phyloP scores from a whole-genome alignment of 1,140 invertebrate genomes.

The Saccostrea echinata region DNA sequence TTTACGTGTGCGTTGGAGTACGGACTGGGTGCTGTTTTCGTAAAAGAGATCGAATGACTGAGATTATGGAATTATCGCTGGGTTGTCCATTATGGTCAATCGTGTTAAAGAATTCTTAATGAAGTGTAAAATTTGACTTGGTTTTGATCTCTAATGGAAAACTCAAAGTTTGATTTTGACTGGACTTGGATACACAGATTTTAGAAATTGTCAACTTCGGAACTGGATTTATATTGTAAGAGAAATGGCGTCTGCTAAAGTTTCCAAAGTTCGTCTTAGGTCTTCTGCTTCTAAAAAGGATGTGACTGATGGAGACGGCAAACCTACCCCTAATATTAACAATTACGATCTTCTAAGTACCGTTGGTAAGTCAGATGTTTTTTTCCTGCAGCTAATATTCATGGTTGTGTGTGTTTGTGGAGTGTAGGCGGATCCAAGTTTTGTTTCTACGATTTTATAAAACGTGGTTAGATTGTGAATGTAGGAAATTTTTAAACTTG shows the following conservation, averaged over 20 bases:
- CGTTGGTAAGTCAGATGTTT: not conserved
- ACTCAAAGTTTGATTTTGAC: not conserved
- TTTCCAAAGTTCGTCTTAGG: not conserved
- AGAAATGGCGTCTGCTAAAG: conserved; percentile 21
- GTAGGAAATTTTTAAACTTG: too few relatives aligned
- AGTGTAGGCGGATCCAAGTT: not conserved
- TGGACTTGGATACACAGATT: conserved; percentile 11
- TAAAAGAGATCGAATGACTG: conserved; percentile 6
- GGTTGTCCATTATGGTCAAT: not conserved
- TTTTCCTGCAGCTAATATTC: not conserved
- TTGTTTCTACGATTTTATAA: not conserved
- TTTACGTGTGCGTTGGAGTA: not conserved
- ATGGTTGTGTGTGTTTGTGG: not conserved
- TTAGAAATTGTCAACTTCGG: conserved; percentile 14
- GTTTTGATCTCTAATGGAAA: not conserved
- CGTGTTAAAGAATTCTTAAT: not conserved
- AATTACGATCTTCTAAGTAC: not conserved
- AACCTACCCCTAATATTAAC: conserved; percentile 15
- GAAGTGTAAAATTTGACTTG: not conserved
- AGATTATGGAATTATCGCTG: conserved; percentile 8
- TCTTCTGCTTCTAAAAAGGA: not conserved
- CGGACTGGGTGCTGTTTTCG: conserved; percentile 1
- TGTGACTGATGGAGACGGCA: not conserved
- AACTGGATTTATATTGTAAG: not conserved
- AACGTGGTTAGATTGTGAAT: too few relatives aligned